Conservation (phyloP, 2,797 vertebrate species). For the Mus caroli region DNA sequence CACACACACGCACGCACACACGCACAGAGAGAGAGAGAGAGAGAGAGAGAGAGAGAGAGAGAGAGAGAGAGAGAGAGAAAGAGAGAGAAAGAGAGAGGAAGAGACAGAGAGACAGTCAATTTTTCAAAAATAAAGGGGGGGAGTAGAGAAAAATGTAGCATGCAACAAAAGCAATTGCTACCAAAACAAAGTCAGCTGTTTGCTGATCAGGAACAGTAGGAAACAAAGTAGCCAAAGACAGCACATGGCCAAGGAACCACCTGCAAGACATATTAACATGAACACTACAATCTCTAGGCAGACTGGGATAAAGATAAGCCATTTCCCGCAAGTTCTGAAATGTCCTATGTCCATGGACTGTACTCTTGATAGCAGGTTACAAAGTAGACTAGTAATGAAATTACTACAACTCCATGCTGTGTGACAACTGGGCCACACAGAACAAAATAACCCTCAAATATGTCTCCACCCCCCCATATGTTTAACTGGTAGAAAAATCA, state of each 20-base stretch:
- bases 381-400: not conserved
- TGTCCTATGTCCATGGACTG: not conserved
- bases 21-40: not conserved
- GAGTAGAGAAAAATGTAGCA: slow-evolving; percentile 55
- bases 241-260: not conserved
- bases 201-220: not conserved
- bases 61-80: not conserved
- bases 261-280: not conserved
- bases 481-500: slow-evolving; percentile 24
- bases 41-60: no score
- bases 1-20: not conserved
- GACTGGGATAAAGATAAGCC: not conserved
- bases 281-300: not conserved
- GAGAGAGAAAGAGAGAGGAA: not conserved
- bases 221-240: slow-evolving; percentile 1
- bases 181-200: slow-evolving; percentile 9
- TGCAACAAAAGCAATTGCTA: slow-evolving; percentile 62
- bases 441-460: not conserved
- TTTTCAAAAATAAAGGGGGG: not conserved
- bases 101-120: not conserved
- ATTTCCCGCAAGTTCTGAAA: slow-evolving; percentile 8
- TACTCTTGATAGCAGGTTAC: not conserved
- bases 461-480: not conserved
- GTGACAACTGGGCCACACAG: not conserved
- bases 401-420: not conserved